Base-by-base conservation (phyloP, 2,113 vertebrate species). In the Orthonyx spaldingii region DNA sequence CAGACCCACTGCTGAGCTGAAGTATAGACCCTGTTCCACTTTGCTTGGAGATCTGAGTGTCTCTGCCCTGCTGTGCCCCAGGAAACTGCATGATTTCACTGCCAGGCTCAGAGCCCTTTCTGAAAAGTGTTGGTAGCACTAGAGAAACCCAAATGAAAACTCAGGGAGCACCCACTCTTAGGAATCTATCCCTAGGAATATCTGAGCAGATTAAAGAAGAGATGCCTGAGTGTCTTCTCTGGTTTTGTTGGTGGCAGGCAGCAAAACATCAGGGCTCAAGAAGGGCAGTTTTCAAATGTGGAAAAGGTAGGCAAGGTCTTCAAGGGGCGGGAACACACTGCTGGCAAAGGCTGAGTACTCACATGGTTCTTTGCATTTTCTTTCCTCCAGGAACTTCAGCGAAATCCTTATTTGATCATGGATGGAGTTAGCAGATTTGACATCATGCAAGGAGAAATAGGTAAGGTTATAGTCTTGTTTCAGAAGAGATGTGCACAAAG, bases 381-480 rank as follows among this genome's bases (percentile, higher is more conserved):
- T 96, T 85, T 90, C 79, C 69, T 57, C 32, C 87, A 98, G 98
- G 97, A 97, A 15, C 70, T 97, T 44, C 60, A 90, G 42, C 56
- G 30, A 30, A 79, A 90, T 26, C 94, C 96, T n/a, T 12, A 76
- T 63, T 97, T 98, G 76, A 68, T 98, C 49, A 69, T 95, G 63
- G 96, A 98, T 75, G 97, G 87, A 37, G 93, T 78, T 9, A 98
- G 97, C 96, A 97, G 97, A 86, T 98, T 98, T 87, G 98, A 98
- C 96, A 98, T 98, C 74, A 70, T 96, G 72, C 98, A 98, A 96
- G 98, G 98, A 89, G 7, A 22, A 52, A 92, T 98, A 89, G 98
- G 98, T 98, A 95, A 93, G 93, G 71, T 78, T 12, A 14, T 35
- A 26, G 37, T 61, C 37, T 16, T 87, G 16, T 61, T 84, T 71